Evolutionary conservation across 2,888 invertebrate species (phyloP).

Genomic region (Ametastegia equiseti): DNA sequence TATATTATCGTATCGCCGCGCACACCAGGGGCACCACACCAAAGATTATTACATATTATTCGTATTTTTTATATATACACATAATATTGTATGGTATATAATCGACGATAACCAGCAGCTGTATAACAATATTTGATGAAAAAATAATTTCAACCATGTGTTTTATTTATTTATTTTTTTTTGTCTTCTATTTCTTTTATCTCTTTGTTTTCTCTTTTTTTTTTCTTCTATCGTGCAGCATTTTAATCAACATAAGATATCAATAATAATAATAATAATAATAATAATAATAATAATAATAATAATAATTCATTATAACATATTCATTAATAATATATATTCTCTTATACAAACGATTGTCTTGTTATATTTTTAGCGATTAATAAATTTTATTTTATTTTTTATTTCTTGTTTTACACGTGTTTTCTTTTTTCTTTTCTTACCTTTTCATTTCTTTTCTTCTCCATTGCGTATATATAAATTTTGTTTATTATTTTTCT

Average conservation of each 20-base stretch:
- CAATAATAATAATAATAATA: background rate
- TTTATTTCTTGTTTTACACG: background rate
- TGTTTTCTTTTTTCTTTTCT: background rate
- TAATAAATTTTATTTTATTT: background rate
- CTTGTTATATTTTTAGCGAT: constrained; percentile 11
- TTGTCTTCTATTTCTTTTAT: no score
- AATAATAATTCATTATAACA: background rate
- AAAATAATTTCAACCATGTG: background rate
- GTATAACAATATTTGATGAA: background rate
- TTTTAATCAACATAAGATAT: background rate
- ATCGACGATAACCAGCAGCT: background rate
- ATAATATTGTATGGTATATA: background rate
- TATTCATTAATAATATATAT: constrained; percentile 1
- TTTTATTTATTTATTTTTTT: no score
- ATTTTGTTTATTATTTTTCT: background rate
- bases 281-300: background rate
- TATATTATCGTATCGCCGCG: no score
- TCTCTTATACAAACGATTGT: background rate
- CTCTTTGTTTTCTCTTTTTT: background rate
- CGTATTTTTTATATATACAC: no score
- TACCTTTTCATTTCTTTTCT: background rate
- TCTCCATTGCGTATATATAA: no score
- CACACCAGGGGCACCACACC: no score
- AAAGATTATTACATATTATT: no score
- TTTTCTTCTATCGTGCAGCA: constrained; percentile 7